Percentiles rank a stretch among this genome's conserved stretches.
Evolutionary conservation across 2,797 vertebrate species (phyloP).

Genomic region (Anabas testudineus): DNA sequence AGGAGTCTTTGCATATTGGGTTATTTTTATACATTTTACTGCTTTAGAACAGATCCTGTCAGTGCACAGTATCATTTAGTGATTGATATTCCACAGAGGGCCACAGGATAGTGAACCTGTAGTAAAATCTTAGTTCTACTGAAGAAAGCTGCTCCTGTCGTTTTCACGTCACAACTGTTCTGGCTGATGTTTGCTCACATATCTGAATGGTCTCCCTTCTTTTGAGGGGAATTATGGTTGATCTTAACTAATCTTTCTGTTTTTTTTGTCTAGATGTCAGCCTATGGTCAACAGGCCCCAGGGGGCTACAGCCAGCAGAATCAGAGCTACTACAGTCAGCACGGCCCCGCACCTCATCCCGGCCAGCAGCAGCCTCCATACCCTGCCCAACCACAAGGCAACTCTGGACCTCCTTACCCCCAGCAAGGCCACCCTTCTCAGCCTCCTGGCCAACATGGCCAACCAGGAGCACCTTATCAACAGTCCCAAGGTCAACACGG

Average conservation of each 20-base stretch:
- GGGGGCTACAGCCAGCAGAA: constrained; percentile 91
- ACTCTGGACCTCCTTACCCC: constrained; percentile 82
- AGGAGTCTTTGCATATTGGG: constrained; percentile 44
- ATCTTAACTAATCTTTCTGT: constrained; percentile 31
- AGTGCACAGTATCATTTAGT: constrained; percentile 17
- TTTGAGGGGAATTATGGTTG: constrained; percentile 2
- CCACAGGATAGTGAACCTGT: constrained; percentile 31
- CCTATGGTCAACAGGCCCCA: constrained; percentile 94
- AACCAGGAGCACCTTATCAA: constrained; percentile 88
- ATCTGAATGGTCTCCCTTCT: neutral
- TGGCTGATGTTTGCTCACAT: constrained; percentile 17
- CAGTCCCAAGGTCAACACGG: constrained; percentile 84
- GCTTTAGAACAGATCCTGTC: constrained; percentile 37
- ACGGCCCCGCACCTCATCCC: constrained; percentile 87
- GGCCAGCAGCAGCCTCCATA: constrained; percentile 81
- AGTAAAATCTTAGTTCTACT: constrained; percentile 15
- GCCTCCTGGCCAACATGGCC: constrained; percentile 87
- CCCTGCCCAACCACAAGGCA: constrained; percentile 79
- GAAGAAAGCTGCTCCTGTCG: constrained; percentile 16
- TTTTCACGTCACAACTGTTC: constrained; percentile 3
- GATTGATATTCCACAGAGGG: constrained; percentile 48
- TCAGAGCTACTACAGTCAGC: constrained; percentile 91
- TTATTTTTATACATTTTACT: constrained; percentile 52
- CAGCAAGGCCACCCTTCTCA: constrained; percentile 85
- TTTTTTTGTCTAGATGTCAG: constrained; percentile 86